Evolutionary conservation across 2,113 vertebrate species (phyloP), one percentile per base, ranked within the genome.

Genomic region (Trematomus loennbergii): DNA sequence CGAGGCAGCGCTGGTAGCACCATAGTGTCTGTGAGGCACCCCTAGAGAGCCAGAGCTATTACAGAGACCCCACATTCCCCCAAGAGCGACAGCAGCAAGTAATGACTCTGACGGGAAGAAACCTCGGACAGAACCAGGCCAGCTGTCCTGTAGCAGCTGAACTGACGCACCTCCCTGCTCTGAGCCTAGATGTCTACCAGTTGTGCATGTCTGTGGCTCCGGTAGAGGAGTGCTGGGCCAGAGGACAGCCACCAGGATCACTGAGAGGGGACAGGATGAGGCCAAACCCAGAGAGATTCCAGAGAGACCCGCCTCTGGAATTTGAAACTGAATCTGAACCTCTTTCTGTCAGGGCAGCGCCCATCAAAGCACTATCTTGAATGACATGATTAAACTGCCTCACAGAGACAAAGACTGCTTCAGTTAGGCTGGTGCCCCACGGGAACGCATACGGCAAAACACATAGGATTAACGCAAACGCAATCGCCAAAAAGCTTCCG

Each of bases 121-220:
- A 53, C 52, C 9, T 20, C 18, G 9, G 20, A n/a, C 52, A 53
- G 52, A 11, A 53, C 52, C 53, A 55, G n/a, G n/a, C 53, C 92
- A 94, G 90, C 86, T 94, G 94, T 91, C 89, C 61, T 22, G 3
- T 72, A 87, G 92, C 94, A 95, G 94, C 92, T 95, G 94, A 94
- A 82, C 16, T 63, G 86, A 84, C 29, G 25, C 76, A 78, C 65
- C 84, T 86, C 88, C 84, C 55, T 63, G 33, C 74, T 58, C 54
- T 69, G 83, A 92, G 94, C 87, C 93, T 89, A 71, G 73, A 90
- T 84, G 93, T 93, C 94, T 94, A 86, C 87, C 92, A 93, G 88
- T 93, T 93, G 91, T 67, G 89, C 82, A 81, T 88, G 85, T 87
- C 89, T 79, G 70, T 81, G 77, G 75, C 71, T 84, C 53, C 60